Base-by-base conservation (phyloP, 2,797 vertebrate genomes). In the Diglossa cyanea region DNA sequence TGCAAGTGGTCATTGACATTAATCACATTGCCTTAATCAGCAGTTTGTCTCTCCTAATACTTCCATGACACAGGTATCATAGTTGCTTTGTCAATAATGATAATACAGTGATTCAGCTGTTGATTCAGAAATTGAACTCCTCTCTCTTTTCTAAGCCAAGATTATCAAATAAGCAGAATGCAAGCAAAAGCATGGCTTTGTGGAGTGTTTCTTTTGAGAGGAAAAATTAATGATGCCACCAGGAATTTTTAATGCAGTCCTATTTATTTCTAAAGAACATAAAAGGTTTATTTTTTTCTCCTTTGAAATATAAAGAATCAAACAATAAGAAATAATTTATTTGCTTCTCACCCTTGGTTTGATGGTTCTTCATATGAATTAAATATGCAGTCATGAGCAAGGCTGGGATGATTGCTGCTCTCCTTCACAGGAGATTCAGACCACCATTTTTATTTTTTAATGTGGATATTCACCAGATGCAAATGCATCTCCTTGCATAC, bases 261-360 rank as follows among this genome's bases (percentile, higher is more conserved):
- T 28, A 1, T 95, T 95, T 95, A 96, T 93, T 95, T 90, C 75
- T n/a, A 84, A 94, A 91, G 33, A 62, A 74, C 37, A 65, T 33
- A 30, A 72, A 80, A 82, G 14, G 12, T 33, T 0, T 13, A 45
- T 13, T 40, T 72, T 72, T 66, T 55, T 61, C 39, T 14, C 5
- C 51, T 71, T 88, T 75, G 13, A 85, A 73, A 40, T 79, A 9
- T 54, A 58, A 91, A 74, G 57, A 88, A 89, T 85, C 72, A 79
- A 86, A 65, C 37, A 61, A 18, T 54, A 72, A 77, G 53, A 93
- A 87, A 90, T 83, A 88, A 90, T 68, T 77, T 80, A 80, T 50
- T 91, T 91, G 13, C 18, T 60, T 86, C 37, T 78, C 75, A 45
- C 16, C 30, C 60, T 7, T 60, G 51, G 18, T 51, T 86, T 87